These are phyloP conservation scores for Melanargia galathea DNA, from an alignment of 2,888 invertebrate genomes.

Conservation along the genomic window DNA sequence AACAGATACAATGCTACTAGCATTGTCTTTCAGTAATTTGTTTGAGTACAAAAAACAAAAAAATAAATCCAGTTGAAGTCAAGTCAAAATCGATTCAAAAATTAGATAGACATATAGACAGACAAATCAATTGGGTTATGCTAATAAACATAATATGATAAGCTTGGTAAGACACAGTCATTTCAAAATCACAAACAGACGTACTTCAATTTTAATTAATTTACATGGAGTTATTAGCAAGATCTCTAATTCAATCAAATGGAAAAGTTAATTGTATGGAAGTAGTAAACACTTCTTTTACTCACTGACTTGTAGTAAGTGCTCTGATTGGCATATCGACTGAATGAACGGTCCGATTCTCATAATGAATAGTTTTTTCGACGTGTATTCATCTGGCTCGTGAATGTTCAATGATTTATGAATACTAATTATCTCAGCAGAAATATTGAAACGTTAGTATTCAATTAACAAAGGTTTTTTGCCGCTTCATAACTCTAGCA, in stretches of 20 bases:
- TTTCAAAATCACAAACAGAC: too few species aligned
- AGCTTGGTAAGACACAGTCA: too few species aligned
- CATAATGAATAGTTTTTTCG: conserved; percentile 18
- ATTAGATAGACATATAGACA: too few species aligned
- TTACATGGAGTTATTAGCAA: too few species aligned
- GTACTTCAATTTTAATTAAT: too few species aligned
- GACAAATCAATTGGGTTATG: too few species aligned
- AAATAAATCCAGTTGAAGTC: too few species aligned
- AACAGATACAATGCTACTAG: too few species aligned
- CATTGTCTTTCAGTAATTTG: too few species aligned
- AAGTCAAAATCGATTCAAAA: too few species aligned
- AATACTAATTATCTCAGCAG: conserved; percentile 14
- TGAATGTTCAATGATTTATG: conserved; percentile 23
- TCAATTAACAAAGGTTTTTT: conserved; percentile 9
- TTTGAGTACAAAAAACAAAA: too few species aligned
- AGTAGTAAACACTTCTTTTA: conserved; percentile 4
- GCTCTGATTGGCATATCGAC: conserved; percentile 35
- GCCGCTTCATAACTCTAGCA: not conserved
- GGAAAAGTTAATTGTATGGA: conserved; percentile 15
- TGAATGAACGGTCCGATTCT: conserved; percentile 28
- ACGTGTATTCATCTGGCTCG: conserved; percentile 11
- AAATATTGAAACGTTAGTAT: conserved; percentile 13
- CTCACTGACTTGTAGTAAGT: conserved; percentile 14
- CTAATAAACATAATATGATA: too few species aligned
- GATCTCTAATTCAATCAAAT: not conserved